These are phyloP conservation scores for Pandion haliaetus DNA, from an alignment of 2,113 vertebrate genomes.

Conservation along the genomic window DNA sequence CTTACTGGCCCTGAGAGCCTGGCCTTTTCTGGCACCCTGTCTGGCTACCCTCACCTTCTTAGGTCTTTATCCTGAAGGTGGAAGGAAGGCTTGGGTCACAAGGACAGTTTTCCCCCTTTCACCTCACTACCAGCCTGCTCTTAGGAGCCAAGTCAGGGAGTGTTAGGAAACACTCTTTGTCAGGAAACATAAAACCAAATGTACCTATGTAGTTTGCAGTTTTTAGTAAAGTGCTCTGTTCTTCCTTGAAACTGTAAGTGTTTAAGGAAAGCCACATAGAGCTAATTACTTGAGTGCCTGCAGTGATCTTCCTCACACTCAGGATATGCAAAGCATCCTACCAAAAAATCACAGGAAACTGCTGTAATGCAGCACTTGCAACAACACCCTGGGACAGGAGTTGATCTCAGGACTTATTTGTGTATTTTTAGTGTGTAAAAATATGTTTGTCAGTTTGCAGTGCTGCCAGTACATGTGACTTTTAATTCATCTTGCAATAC, in stretches of 20 bases:
- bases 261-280: not conserved
- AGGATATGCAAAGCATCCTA: not conserved
- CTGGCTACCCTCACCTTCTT: not conserved
- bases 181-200: not conserved
- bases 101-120: not conserved
- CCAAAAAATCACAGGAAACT: not conserved
- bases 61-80: not conserved
- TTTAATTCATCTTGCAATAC: not conserved
- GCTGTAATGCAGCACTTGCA: not conserved
- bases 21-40: not conserved
- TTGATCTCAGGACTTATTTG: not conserved
- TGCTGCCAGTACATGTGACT: not conserved
- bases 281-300: not conserved
- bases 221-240: not conserved
- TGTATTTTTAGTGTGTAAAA: not conserved
- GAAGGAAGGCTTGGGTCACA: not conserved
- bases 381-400: not conserved
- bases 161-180: not conserved
- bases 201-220: not conserved
- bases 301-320: not conserved
- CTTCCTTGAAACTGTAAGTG: not conserved
- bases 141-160: not conserved
- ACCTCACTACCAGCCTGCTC: not conserved
- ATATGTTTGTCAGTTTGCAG: not conserved
- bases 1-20: not conserved